Evolutionary conservation across 2,888 invertebrate genomes (phyloP), one percentile per base, ranked within the genome.

Genomic region (Mongoloraphidia duomilia): DNA sequence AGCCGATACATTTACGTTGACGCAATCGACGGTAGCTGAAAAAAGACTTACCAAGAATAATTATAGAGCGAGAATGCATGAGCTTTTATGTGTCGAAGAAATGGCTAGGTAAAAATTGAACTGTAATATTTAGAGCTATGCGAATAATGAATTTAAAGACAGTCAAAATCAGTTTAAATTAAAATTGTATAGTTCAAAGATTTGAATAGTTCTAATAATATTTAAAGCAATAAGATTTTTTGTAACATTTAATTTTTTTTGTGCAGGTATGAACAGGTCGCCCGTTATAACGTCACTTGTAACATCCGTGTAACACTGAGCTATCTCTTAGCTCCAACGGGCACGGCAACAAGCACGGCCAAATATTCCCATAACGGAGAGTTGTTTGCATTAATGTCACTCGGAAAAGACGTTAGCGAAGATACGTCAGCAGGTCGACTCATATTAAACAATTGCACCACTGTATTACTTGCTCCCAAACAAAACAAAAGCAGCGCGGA

Each of bases 391-490:
- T 71, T 81, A 50, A 74, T 87, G 67, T 75, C 75, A 46, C 66
- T 87, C 39, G 79, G 79, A 26, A 80, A 82, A 60, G 82, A 83
- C 59, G 72, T 89, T 41, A 85, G 85, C 0, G 88, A 88, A 63
- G 89, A 89, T 61, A 85, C 87, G 3, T 80, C 84, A 10, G 84
- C 85, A 44, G 89, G 89, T 1, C 73, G 87, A 33, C 69, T 89
- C 11, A 81, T 89, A 52, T 67, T 88, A 12, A 82, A 82, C 59
- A 84, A 84, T 59, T 87, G 86, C 61, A 79, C 77, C 51, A 77
- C 77, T 38, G 80, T 86, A 8, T 75, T 82, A 52, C 65, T 86
- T 44, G 74, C 71, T 38, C 68, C 65, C 47, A 58, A 1, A 51
- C 50, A 36, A 36, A 26, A 6, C 6, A 26, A 26, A 26, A 26